Evolutionary conservation across 1,140 invertebrate genomes (phyloP).

Genomic region (Ectropis grisescens): DNA sequence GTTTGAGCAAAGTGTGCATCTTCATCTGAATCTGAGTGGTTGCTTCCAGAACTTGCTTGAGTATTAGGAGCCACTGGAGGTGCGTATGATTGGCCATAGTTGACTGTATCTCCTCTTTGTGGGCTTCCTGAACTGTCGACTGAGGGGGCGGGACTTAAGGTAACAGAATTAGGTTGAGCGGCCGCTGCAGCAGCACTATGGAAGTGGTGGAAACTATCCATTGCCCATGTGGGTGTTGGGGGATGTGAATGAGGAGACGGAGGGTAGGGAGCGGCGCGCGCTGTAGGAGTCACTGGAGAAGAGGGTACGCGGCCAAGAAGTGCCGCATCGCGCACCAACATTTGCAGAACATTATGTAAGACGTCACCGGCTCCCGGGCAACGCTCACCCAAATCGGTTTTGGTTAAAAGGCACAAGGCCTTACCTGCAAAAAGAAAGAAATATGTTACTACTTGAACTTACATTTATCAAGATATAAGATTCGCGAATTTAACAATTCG

Average conservation of each 20-base stretch:
- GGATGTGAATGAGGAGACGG: slow-evolving; percentile 83
- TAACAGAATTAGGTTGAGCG: slow-evolving; percentile 86
- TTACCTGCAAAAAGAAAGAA: slow-evolving; percentile 75
- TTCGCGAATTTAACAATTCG: no score
- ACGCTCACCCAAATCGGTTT: slow-evolving; percentile 90
- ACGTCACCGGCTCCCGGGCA: slow-evolving; percentile 94
- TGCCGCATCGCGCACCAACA: slow-evolving; percentile 85
- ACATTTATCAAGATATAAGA: no score
- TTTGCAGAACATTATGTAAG: slow-evolving; percentile 91
- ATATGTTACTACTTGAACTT: no score
- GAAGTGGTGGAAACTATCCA: slow-evolving; percentile 71
- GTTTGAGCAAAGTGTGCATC: slow-evolving; percentile 69
- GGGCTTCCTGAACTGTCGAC: slow-evolving; percentile 90
- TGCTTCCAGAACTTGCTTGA: slow-evolving; percentile 74
- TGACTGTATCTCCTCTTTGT: slow-evolving; percentile 78
- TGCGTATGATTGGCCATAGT: slow-evolving; percentile 86
- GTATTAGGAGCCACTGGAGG: slow-evolving; percentile 71
- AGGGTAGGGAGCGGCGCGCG: slow-evolving; percentile 82
- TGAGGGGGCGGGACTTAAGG: slow-evolving; percentile 89
- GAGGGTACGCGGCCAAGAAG: slow-evolving; percentile 83
- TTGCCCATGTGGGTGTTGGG: slow-evolving; percentile 82
- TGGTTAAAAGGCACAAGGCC: slow-evolving; percentile 90
- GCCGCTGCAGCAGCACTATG: slow-evolving; percentile 76
- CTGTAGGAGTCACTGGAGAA: slow-evolving; percentile 87
- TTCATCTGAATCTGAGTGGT: slow-evolving; percentile 83